phyloP scores from a whole-genome alignment of 1,140 invertebrate species.

The Aphelinus atriplicis region DNA sequence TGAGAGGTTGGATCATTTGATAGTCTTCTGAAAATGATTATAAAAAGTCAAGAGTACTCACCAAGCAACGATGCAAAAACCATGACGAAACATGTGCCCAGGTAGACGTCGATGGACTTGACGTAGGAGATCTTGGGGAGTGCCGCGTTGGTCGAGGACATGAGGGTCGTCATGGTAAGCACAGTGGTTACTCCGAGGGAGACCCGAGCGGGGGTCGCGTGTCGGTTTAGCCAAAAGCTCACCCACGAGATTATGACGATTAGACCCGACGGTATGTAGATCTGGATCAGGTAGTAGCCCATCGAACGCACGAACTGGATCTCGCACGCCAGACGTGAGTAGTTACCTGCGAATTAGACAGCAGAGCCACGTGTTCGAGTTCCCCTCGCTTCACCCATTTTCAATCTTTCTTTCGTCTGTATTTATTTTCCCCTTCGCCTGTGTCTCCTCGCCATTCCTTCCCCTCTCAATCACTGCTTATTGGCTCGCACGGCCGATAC shows the following conservation, averaged over 20 bases:
- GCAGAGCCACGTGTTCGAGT: slow-evolving; percentile 31
- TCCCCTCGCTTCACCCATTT: slow-evolving; percentile 34
- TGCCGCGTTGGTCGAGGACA: slow-evolving; percentile 97
- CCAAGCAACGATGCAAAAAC: slow-evolving; percentile 93
- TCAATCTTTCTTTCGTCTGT: slow-evolving; percentile 19
- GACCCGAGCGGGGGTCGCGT: slow-evolving; percentile 95
- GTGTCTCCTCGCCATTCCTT: slow-evolving; percentile 17
- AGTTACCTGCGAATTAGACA: slow-evolving; percentile 84
- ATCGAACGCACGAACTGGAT: slow-evolving; percentile 98
- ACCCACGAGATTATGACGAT: slow-evolving; percentile 99
- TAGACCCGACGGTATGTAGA: slow-evolving; percentile 97
- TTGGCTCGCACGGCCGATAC: no score
- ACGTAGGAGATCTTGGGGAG: slow-evolving; percentile 98
- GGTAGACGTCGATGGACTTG: slow-evolving; percentile 97
- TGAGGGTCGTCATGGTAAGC: slow-evolving; percentile 98
- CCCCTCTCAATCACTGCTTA: background rate
- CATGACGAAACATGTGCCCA: slow-evolving; percentile 98
- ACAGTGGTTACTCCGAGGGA: slow-evolving; percentile 96
- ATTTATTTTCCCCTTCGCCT: slow-evolving; percentile 44
- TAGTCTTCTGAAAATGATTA: slow-evolving; percentile 13
- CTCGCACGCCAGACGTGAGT: slow-evolving; percentile 95
- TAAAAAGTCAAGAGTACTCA: slow-evolving; percentile 67
- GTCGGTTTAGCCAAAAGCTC: slow-evolving; percentile 93
- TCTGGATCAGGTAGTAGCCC: slow-evolving; percentile 99
- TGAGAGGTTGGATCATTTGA: no score